A percentile compares a stretch with the other conserved stretches of the same genome.
Conservation (phyloP, 92 coral and sea anemone species). For the Meandrina meandrites region DNA sequence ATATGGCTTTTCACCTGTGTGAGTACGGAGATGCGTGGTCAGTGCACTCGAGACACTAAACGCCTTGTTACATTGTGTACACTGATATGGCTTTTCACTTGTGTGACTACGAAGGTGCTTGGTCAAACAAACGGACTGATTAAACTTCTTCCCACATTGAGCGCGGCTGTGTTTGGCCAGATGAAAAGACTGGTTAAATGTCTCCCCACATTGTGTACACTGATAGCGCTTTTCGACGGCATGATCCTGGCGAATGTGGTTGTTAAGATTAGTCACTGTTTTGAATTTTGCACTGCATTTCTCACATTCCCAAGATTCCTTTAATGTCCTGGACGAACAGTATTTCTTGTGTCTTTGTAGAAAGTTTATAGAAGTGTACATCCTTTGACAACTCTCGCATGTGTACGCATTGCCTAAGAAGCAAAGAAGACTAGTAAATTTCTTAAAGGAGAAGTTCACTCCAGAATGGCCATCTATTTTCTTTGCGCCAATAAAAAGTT, state of each 20-base stretch:
- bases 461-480: too few relatives aligned
- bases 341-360: conserved; percentile 38
- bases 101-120: conserved; percentile 47
- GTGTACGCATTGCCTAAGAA: not conserved
- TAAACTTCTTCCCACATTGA: conserved; percentile 42
- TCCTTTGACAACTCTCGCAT: conserved; percentile 35
- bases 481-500: too few relatives aligned
- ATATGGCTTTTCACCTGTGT: conserved; percentile 45
- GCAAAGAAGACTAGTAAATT: not conserved
- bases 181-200: conserved; percentile 16
- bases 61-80: conserved; percentile 47
- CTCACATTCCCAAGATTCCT: conserved; percentile 31
- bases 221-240: conserved; percentile 45
- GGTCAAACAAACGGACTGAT: conserved; percentile 1
- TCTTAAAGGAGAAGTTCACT: too few relatives aligned
- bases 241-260: not conserved
- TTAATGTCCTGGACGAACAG: conserved; percentile 5
- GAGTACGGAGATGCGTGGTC: not conserved
- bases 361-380: conserved; percentile 33
- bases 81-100: conserved; percentile 53
- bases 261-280: not conserved
- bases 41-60: not conserved
- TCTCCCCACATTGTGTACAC: conserved; percentile 44
- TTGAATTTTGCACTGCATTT: conserved; percentile 21
- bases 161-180: conserved; percentile 38